Evolutionary conservation across 2,888 invertebrate genomes (phyloP).

Genomic region (Hydropsyche betteni): DNA sequence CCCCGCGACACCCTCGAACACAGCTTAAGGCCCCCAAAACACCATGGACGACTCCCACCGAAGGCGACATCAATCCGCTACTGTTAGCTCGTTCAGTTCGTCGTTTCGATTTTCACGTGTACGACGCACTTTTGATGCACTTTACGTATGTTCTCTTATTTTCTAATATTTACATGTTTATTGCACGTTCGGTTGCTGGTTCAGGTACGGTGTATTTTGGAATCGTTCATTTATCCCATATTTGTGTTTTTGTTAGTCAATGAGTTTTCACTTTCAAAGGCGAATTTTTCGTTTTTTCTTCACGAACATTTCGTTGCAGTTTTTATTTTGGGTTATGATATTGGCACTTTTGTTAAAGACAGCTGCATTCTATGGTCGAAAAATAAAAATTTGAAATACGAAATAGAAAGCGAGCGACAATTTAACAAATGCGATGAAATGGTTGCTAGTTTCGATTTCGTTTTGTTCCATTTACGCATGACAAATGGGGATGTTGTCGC

Average conservation of each 20-base stretch:
- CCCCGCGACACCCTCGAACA: slow-evolving; percentile 43
- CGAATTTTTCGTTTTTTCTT: slow-evolving; percentile 48
- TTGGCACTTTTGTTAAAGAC: too few species aligned
- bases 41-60: not conserved
- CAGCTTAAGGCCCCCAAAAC: slow-evolving; percentile 39
- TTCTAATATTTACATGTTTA: slow-evolving; percentile 14
- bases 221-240: slow-evolving; percentile 28
- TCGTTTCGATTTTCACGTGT: not conserved
- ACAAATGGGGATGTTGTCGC: too few species aligned
- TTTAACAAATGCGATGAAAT: too few species aligned
- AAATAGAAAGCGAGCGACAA: too few species aligned
- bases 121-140: not conserved
- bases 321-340: too few species aligned
- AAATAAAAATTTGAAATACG: too few species aligned
- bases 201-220: slow-evolving; percentile 21
- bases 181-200: slow-evolving; percentile 24
- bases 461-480: too few species aligned
- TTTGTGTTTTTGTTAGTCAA: not conserved
- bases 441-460: too few species aligned
- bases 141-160: not conserved
- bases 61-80: slow-evolving; percentile 34
- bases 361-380: too few species aligned
- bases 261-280: not conserved
- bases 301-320: slow-evolving; percentile 46
- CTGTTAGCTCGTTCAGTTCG: not conserved